Conservation (phyloP, 1,140 invertebrate genomes). For the Argopecten irradians region DNA sequence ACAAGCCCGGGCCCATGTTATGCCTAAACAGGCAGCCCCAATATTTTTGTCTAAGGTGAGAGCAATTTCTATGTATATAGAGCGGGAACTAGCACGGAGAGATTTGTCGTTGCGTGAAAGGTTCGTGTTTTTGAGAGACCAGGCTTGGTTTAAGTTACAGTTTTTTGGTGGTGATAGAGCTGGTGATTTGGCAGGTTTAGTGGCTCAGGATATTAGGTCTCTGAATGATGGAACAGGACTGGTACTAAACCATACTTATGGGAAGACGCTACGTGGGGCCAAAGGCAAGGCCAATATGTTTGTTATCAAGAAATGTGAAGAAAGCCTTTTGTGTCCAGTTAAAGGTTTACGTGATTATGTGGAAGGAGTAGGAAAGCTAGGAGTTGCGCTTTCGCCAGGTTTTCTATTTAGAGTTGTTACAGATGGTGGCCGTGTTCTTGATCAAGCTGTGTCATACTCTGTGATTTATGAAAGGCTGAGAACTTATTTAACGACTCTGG, state of each 20-base stretch:
- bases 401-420: constrained; percentile 33
- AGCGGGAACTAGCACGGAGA: constrained; percentile 26
- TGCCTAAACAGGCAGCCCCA: constrained; percentile 37
- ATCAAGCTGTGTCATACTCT: constrained; percentile 38
- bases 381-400: constrained; percentile 12
- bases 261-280: constrained; percentile 34
- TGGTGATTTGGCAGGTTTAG: constrained; percentile 34
- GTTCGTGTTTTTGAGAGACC: constrained; percentile 40
- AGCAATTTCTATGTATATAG: constrained; percentile 20
- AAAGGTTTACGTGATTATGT: constrained; percentile 30
- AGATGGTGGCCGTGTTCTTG: constrained; percentile 28
- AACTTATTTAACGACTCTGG: constrained; percentile 31
- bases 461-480: constrained; percentile 39
- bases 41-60: constrained; percentile 37
- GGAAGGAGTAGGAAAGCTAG: not conserved
- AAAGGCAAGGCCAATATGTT: constrained; percentile 38
- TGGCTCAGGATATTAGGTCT: constrained; percentile 37
- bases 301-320: constrained; percentile 47
- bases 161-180: constrained; percentile 44
- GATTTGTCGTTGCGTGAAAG: constrained; percentile 25
- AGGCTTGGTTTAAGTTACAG: constrained; percentile 47
- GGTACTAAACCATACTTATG: constrained; percentile 42
- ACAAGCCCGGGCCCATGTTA: constrained; percentile 39
- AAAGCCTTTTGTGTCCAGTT: constrained; percentile 31
- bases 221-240: constrained; percentile 40